phyloP scores from a whole-genome alignment of 2,113 vertebrate species.

The cat (Felis catus) region F.catus_Fca126_mat1.0 CM031428.1:39827501-39828000 shows the following conservation, averaged over 20 bases:
- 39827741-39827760: background rate
- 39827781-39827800: background rate
- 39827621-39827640: background rate
- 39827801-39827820: background rate
- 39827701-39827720: background rate
- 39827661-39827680: background rate
- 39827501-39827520: background rate
- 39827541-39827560: no score
- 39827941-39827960: background rate
- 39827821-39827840: no score
- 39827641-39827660: background rate
- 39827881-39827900: background rate
- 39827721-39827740: no score
- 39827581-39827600: background rate
- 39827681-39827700: background rate
- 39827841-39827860: rapidly evolving
- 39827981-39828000: background rate
- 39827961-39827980: background rate
- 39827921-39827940: background rate
- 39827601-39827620: rapidly evolving
- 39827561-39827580: background rate
- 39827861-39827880: rapidly evolving
- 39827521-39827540: background rate
- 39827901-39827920: background rate
- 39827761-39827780: background rate